These are phyloP conservation scores for Hermetia illucens DNA, from an alignment of 1,140 invertebrate species.

Conservation along the genomic window DNA sequence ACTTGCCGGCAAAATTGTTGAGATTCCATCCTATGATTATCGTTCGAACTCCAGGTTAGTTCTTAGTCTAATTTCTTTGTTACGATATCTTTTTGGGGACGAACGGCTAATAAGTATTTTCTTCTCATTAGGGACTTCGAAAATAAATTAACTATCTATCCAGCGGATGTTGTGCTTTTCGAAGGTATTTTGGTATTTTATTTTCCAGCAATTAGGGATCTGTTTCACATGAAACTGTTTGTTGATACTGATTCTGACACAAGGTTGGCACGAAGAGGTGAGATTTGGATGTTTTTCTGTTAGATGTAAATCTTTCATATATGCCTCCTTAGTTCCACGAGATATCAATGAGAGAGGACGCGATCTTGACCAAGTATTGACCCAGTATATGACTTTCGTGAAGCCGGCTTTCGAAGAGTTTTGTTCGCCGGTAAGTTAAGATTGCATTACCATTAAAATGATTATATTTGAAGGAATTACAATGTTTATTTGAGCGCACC, in stretches of 20 bases:
- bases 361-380: constrained; percentile 85
- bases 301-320: neutral
- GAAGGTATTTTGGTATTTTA: constrained; percentile 98
- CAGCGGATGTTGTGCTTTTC: constrained; percentile 95
- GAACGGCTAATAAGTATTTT: neutral
- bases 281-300: constrained; percentile 3
- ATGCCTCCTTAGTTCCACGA: constrained; percentile 58
- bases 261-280: constrained; percentile 84
- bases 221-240: constrained; percentile 99
- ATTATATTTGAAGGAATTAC: too few relatives aligned
- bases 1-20: constrained; percentile 64
- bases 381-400: constrained; percentile 94
- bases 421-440: constrained; percentile 77
- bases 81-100: neutral
- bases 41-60: constrained; percentile 65
- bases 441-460: too few relatives aligned
- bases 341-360: constrained; percentile 90
- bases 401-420: constrained; percentile 99
- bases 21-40: constrained; percentile 86
- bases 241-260: constrained; percentile 99
- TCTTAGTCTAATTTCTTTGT: constrained; percentile 1
- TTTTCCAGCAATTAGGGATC: constrained; percentile 81
- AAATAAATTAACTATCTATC: constrained; percentile 71
- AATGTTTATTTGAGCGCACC: too few relatives aligned
- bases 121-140: constrained; percentile 39